phyloP scores from a whole-genome alignment of 2,888 invertebrate genomes.

The Dicranocentrus wangi region DNA sequence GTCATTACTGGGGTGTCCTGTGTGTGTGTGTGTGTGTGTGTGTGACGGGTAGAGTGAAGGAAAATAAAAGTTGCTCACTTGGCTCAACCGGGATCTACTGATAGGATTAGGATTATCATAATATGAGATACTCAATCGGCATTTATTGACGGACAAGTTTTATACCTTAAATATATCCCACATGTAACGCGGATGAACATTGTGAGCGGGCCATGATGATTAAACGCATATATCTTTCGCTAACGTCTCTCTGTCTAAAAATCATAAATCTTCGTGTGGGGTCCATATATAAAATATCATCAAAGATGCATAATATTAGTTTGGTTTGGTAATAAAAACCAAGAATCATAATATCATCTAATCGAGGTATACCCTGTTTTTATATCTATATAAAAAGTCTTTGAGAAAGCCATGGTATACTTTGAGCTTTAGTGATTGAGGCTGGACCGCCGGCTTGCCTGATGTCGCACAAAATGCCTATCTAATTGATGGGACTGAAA shows the following conservation, averaged over 20 bases:
- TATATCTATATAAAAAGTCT: too few species aligned
- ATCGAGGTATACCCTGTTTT: too few species aligned
- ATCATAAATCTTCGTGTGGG: slow-evolving; percentile 73
- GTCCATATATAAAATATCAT: slow-evolving; percentile 59
- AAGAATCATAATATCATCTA: too few species aligned
- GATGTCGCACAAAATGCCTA: slow-evolving; percentile 69
- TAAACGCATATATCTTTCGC: slow-evolving; percentile 35
- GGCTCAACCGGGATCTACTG: too few species aligned
- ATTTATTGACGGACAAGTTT: slow-evolving; percentile 7
- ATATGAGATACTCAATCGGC: not conserved
- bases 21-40: too few species aligned
- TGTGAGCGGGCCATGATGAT: too few species aligned
- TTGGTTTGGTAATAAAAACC: slow-evolving; percentile 28
- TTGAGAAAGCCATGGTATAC: not conserved
- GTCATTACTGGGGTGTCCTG: not conserved
- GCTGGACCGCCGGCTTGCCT: slow-evolving; percentile 48
- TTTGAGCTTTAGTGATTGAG: not conserved
- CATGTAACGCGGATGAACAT: too few species aligned
- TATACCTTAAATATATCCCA: not conserved
- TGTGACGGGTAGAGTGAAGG: too few species aligned
- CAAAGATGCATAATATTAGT: slow-evolving; percentile 38
- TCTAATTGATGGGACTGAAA: slow-evolving; percentile 68
- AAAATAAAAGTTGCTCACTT: too few species aligned
- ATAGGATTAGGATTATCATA: slow-evolving; percentile 15
- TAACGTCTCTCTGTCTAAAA: slow-evolving; percentile 33